These are phyloP conservation scores for Thymelicus lineola DNA, from an alignment of 2,888 invertebrate species.

Conservation along the genomic window DNA sequence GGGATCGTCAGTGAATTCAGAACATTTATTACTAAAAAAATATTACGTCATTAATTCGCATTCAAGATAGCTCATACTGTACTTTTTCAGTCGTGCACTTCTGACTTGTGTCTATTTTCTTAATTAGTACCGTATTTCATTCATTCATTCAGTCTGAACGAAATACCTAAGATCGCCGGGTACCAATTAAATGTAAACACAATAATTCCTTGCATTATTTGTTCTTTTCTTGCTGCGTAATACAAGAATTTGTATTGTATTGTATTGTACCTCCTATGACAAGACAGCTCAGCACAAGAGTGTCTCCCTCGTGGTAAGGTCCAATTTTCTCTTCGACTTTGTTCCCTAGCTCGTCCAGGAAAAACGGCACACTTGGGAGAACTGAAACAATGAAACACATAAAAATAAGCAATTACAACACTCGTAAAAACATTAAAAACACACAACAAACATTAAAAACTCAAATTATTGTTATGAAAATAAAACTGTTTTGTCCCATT, in stretches of 20 bases:
- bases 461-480: background rate
- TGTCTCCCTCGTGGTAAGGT: conserved; percentile 85
- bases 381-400: conserved; percentile 58
- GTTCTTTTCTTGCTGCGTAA: background rate
- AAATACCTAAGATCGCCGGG: too few species aligned
- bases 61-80: too few species aligned
- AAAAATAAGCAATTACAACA: background rate
- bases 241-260: background rate
- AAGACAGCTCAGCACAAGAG: conserved; percentile 81
- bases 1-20: too few species aligned
- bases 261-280: conserved; percentile 82
- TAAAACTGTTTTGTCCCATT: background rate
- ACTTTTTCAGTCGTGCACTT: too few species aligned
- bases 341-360: conserved; percentile 77
- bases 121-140: too few species aligned
- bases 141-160: too few species aligned
- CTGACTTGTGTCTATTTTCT: too few species aligned
- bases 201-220: background rate
- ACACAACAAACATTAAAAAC: too few species aligned
- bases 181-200: too few species aligned
- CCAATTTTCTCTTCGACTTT: conserved; percentile 78
- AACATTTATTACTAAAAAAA: too few species aligned
- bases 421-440: background rate
- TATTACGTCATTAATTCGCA: too few species aligned
- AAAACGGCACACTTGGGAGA: conserved; percentile 79